phyloP scores from a whole-genome alignment of 2,113 vertebrate species.

The Galemys pyrenaicus region DNA sequence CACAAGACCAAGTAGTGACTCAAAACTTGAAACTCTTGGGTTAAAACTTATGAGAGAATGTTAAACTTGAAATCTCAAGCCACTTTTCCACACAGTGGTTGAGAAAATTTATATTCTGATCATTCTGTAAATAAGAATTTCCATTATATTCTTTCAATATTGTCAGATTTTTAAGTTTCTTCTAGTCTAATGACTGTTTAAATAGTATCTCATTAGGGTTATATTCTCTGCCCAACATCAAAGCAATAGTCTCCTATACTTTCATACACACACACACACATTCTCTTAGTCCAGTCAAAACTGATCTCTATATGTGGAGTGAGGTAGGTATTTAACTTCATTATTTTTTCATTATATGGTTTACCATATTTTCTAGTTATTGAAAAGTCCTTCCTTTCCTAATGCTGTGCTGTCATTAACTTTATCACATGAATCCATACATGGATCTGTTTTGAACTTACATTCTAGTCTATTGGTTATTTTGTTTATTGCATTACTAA shows the following conservation, averaged over 20 bases:
- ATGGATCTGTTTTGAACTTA: background rate
- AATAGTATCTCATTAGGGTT: background rate
- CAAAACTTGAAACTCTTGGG: background rate
- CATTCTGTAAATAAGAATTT: background rate
- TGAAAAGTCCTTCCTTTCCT: background rate
- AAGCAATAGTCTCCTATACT: background rate
- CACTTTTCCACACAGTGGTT: background rate
- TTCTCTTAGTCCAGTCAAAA: background rate
- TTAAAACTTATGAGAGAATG: background rate
- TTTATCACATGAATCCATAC: background rate
- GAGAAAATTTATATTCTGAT: background rate
- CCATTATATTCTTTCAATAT: background rate
- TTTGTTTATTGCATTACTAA: background rate
- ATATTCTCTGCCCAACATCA: background rate
- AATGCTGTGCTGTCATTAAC: background rate
- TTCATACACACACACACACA: background rate
- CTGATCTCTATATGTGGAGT: background rate
- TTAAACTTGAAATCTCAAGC: constrained; percentile 18
- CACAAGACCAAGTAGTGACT: background rate
- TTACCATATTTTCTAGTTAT: background rate
- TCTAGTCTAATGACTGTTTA: background rate
- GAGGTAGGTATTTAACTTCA: background rate
- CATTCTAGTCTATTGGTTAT: background rate
- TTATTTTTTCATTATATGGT: background rate
- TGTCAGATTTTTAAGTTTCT: background rate